Evolutionary conservation across 2,888 invertebrate genomes (phyloP), one percentile per base, ranked within the genome.

Genomic region (Plebejus anna): DNA sequence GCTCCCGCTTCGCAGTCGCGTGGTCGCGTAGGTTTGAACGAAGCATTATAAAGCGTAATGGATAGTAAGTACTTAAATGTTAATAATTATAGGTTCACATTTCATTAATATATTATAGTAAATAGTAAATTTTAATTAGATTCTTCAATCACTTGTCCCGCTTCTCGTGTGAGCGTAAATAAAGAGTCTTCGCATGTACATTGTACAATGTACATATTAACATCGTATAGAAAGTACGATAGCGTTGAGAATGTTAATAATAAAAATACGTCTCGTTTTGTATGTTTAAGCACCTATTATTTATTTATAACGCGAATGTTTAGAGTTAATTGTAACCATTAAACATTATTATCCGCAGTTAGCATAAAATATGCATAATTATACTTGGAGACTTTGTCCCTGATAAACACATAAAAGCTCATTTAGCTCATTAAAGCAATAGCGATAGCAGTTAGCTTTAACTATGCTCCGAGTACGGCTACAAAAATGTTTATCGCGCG

Each of bases 401-500:
- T 66, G 66, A 66, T 66, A 66, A 66, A 66, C 66, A 66, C 36
- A 66, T 66, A 66, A 66, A 66, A 66, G 66, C 66, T 66, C 66
- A 66, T 66, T 66, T 32, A 36, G 28, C 66, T 66, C 66, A 36
- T 66, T 66, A 66, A 36, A 66, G 66, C 66, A 66, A 66, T 66
- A 66, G 61, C 66, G 66, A 66, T 66, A 66, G 66, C 66, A 66
- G 66, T 66, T 66, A 66, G 66, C 66, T 66, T 66, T 66, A 66
- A 66, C 66, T 32, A 11, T 22, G 36, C 22, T 66, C 13, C 13
- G 13, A 36, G 36, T 66, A 66, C 32, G 66, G 66, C 66, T 16
- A 66, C 66, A 66, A 66, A 66, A 66, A 13, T 66, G 61, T 22
- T 66, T 32, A 66, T 66, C 66, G 32, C 66, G 66, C 32, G 66